These are phyloP conservation scores for Ascidia mentula DNA, from an alignment of 23 tunicate genomes.

Conservation along the genomic window DNA sequence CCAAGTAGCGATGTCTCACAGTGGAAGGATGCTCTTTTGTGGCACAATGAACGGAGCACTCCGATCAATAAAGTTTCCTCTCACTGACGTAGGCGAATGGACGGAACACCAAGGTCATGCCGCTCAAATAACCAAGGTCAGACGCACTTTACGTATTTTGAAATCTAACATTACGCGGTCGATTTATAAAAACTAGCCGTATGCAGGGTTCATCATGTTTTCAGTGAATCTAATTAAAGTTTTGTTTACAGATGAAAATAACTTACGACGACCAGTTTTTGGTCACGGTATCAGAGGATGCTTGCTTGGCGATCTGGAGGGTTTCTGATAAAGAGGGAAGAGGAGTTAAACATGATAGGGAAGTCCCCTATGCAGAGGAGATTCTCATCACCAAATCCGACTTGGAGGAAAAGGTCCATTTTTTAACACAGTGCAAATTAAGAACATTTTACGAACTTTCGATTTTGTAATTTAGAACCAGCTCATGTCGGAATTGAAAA, in stretches of 20 bases:
- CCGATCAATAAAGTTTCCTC: constrained; percentile 79
- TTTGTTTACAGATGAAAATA: constrained; percentile 58
- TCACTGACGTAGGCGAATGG: constrained; percentile 83
- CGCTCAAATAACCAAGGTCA: constrained; percentile 76
- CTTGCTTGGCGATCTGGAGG: constrained; percentile 91
- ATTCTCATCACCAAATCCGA: constrained; percentile 98
- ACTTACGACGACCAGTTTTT: constrained; percentile 91
- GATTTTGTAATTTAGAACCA: constrained; percentile 53
- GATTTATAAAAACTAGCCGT: no score
- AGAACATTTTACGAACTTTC: neutral
- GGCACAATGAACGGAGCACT: constrained; percentile 78
- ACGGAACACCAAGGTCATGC: constrained; percentile 88
- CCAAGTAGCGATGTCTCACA: constrained; percentile 87
- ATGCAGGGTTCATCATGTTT: no score
- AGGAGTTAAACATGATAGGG: constrained; percentile 94
- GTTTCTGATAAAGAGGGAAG: constrained; percentile 97
- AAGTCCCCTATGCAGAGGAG: constrained; percentile 93
- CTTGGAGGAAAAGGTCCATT: constrained; percentile 86
- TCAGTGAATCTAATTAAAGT: neutral
- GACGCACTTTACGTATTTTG: no score
- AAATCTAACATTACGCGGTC: no score
- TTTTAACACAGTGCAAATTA: neutral
- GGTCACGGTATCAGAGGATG: constrained; percentile 97
- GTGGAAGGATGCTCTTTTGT: constrained; percentile 89
- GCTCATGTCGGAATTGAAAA: constrained; percentile 94